Evolutionary conservation across 2,113 vertebrate genomes (phyloP).

Genomic region (Pelobates fuscus): DNA sequence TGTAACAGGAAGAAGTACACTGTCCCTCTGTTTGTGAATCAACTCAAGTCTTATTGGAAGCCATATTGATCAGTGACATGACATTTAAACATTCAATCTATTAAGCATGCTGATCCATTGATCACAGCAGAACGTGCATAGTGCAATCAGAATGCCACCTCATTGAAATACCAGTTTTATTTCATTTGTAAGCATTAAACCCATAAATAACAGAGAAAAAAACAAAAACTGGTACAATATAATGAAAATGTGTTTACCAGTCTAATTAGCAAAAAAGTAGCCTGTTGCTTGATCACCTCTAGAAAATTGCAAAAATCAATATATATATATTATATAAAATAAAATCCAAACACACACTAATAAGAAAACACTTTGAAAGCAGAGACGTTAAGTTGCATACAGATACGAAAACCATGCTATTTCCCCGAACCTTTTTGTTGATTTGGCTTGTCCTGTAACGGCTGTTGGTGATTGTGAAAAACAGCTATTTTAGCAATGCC

Average conservation of each 20-base stretch:
- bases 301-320: no score
- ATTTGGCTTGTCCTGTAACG: conserved; percentile 45
- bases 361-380: conserved; percentile 21
- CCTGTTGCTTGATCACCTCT: no score
- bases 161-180: conserved; percentile 2
- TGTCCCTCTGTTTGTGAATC: neutral
- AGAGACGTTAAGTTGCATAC: conserved; percentile 22
- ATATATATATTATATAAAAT: no score
- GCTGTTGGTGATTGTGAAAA: conserved; percentile 31
- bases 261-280: neutral
- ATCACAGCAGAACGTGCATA: conserved; percentile 4
- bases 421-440: conserved; percentile 32
- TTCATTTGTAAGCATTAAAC: neutral
- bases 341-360: neutral
- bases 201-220: no score
- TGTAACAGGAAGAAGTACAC: no score
- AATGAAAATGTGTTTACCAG: neutral
- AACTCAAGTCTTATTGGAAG: conserved; percentile 13
- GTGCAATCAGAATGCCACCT: conserved; percentile 32
- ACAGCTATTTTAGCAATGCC: conserved; percentile 38
- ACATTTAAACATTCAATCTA: conserved; percentile 26
- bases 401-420: conserved; percentile 18
- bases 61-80: conserved; percentile 29
- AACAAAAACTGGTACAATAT: no score
- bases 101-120: conserved; percentile 32